Evolutionary conservation across 2,113 vertebrate species (phyloP).

Genomic region (Colaptes auratus): DNA sequence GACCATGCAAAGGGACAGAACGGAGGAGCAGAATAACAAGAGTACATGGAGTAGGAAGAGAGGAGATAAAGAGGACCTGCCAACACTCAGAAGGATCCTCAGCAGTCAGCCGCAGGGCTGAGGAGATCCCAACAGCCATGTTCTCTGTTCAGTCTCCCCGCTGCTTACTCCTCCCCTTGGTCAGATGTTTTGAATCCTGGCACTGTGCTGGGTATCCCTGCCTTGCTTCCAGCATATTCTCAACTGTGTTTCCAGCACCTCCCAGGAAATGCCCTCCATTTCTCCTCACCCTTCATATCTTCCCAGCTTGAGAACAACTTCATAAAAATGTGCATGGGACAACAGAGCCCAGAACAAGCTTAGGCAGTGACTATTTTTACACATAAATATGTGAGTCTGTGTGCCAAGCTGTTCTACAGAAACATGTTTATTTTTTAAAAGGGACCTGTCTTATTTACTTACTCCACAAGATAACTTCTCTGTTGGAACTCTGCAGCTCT

Average conservation of each 20-base stretch:
- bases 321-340: not conserved
- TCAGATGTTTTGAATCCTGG: not conserved
- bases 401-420: not conserved
- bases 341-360: not conserved
- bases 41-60: not conserved
- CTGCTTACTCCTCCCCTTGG: not conserved
- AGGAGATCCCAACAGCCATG: not conserved
- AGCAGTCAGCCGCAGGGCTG: not conserved
- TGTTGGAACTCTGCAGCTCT: not conserved
- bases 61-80: not conserved
- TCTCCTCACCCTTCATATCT: not conserved
- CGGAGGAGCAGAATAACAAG: not conserved
- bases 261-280: not conserved
- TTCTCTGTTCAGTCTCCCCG: not conserved
- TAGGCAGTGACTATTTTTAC: not conserved
- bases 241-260: not conserved
- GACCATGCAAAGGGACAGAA: not conserved
- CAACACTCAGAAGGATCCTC: not conserved
- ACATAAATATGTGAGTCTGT: not conserved
- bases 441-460: not conserved
- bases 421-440: not conserved
- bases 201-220: accelerated
- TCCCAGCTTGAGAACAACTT: not conserved
- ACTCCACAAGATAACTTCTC: not conserved
- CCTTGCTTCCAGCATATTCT: not conserved